Base-by-base conservation (phyloP, 2,888 invertebrate genomes). In the Dolomedes plantarius region DNA sequence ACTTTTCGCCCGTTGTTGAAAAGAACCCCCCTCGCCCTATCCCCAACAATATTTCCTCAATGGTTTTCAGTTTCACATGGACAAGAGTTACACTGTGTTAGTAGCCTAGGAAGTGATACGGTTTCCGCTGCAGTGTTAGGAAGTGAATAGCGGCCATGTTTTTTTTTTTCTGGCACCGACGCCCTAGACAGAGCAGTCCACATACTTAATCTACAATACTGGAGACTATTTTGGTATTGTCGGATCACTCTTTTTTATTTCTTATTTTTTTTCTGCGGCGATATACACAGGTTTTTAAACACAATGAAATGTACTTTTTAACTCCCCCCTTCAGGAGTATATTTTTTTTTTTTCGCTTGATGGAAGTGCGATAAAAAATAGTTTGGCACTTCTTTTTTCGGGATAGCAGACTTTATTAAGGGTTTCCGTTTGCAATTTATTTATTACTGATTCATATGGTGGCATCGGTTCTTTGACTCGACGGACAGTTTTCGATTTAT, bases 381-480 rank as follows among this genome's bases (percentile, higher is more conserved):
- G 62, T 69, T 74, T 83, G 76, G 67, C 67, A 77, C 73, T 83
- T 83, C 29, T 83, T 73, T 31, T 23, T 56, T 62, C 78, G n/a
- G n/a, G 56, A 29, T 36, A 65, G 76, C 76, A 46, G 82, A 82
- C 83, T 83, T 72, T 83, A 83, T 83, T 83, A 83, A 83, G 72
- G 77, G 83, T 83, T 83, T 83, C 83, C 83, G 83, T 77, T 83
- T 83, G 83, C 76, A 83, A 83, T 83, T 83, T 83, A 83, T 83
- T 83, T 83, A 83, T 83, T 83, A 83, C 67, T 77, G 77, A 83
- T 83, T 83, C 83, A 67, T 83, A 73, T 41, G 67, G 56, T 83
- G 72, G 77, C 77, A 77, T 83, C 67, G 68, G 76, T 82, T 76
- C 73, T 83, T 77, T 73, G 72, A 83, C 83, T 83, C 50, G 39